Base-by-base conservation (phyloP, 2,888 invertebrate genomes). In the Seira ritae region DNA sequence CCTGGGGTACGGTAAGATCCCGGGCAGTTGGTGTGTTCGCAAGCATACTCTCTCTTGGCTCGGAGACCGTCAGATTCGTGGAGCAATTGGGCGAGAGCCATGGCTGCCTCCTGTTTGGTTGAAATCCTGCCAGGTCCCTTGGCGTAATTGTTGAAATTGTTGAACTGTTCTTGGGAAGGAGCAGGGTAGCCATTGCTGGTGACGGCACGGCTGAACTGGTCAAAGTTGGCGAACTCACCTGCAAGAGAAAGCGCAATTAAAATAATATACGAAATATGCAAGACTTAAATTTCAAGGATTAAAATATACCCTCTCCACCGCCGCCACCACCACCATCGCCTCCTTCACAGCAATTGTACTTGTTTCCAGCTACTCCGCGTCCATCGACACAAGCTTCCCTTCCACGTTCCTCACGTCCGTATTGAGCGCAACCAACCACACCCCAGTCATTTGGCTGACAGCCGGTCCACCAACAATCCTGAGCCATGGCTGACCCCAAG, bases 131-230 rank as follows among this genome's bases (percentile, higher is more conserved):
- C 81, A 6, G 62, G 46, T 17, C 19, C 66, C 8, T 31, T 24
- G 20, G 67, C 70, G 37, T 46, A 67, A 20, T 66, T 70, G 66
- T 71, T 81, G 20, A 81, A 81, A 55, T 76, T 75, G 4, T 71
- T 75, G 67, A 42, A 81, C n/a, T 75, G 75, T 76, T 71, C 82
- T 42, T 74, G 75, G 4, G 75, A 62, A 12, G 88, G 88, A 8
- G 79, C 66, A 15, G 87, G 87, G 65, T 87, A 88, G 0, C 85
- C 85, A 62, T 87, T 87, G n/a, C 71, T 69, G 4, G 87, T 87
- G 8, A 84, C 84, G 3, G 84, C 87, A 10, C 50, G 79, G 4
- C 66, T 65, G 62, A 88, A 88, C 68, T 88, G 78, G 15, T 68
- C 66, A 37, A 50, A 80, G 15, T 4, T 80, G 6, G 70, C 74